Base-by-base conservation (phyloP, 2,113 vertebrate species). In the Telmatochromis sp. region DNA sequence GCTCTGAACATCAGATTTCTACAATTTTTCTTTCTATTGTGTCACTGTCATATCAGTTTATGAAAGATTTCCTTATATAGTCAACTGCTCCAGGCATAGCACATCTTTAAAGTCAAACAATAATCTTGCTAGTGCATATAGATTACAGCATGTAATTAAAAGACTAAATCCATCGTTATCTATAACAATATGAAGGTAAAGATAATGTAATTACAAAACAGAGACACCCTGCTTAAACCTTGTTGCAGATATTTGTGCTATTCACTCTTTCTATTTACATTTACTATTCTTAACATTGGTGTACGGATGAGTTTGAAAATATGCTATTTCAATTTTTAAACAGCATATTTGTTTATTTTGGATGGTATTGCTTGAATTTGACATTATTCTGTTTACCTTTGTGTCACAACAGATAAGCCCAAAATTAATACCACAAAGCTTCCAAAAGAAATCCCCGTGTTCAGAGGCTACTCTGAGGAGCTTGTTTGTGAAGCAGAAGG, bases 401-500 rank as follows among this genome's bases (percentile, higher is more conserved):
- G 2, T 85, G 50, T 85, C 3, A 68, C 45, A 17, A 90, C 90
- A 96, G 96, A 94, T 91, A 87, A 82, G 51, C 96, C 96, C 7
- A 7, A 2, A 21, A 96, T 95, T 71, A 95, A 95, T 26, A 82
- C 35, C 14, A 87, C 75, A 4, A 95, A 93, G 65, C 91, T 95
- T 42, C 92, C 85, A 1, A 42, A 19, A 5, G 65, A 1, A 11
- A 45, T 96, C 73, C 96, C 95, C 1, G 86, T 96, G 84, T 95
- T 95, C 90, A 86, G 81, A 19, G 96, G 95, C 21, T 96, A 95
- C 86, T 12, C 82, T 1, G 90, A 86, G 54, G 84, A 85, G 21
- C 93, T 96, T 2, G 42, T 92, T 5, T 97, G 96, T 88, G 92
- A 95, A 42, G 96, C 96, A 1, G 91, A 96, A 0, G 96, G 96